Conservation (phyloP, 2,113 vertebrate genomes). For the Odontesthes bonariensis region DNA sequence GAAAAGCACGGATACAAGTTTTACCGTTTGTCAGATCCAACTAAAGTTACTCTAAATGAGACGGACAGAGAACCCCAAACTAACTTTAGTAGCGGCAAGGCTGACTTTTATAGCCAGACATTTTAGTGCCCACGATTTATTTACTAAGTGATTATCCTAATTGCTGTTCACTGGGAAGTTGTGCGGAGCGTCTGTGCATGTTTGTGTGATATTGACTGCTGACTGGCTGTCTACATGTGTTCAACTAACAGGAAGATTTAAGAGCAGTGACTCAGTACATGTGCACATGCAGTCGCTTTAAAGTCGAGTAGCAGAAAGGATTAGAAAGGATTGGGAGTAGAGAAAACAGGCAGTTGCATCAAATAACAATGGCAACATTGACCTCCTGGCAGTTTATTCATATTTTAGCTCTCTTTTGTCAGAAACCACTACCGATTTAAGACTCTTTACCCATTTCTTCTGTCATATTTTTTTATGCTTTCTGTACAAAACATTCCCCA, state of each 20-base stretch:
- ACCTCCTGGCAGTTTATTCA: not conserved
- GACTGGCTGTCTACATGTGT: not conserved
- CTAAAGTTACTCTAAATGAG: too few species aligned
- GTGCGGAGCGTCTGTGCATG: not conserved
- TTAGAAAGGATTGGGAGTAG: conserved; percentile 8
- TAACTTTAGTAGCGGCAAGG: too few species aligned
- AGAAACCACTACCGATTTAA: not conserved
- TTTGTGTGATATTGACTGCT: not conserved
- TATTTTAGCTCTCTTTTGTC: not conserved
- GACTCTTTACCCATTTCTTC: not conserved
- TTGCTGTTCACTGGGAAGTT: conserved; percentile 7
- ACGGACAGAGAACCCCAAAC: too few species aligned
- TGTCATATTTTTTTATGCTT: not conserved
- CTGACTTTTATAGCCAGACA: not conserved
- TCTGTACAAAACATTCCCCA: not conserved
- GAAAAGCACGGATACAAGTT: too few species aligned
- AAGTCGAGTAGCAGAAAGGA: not conserved
- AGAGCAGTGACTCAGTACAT: conserved; percentile 12
- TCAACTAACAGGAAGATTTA: conserved; percentile 6
- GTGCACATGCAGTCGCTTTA: not conserved
- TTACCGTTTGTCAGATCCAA: too few species aligned
- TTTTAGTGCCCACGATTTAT: not conserved
- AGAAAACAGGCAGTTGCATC: not conserved
- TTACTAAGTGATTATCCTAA: conserved; percentile 1
- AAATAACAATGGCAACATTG: not conserved